Conservation (phyloP, 2,797 vertebrate genomes). For the Coregonus ussuriensis region DNA sequence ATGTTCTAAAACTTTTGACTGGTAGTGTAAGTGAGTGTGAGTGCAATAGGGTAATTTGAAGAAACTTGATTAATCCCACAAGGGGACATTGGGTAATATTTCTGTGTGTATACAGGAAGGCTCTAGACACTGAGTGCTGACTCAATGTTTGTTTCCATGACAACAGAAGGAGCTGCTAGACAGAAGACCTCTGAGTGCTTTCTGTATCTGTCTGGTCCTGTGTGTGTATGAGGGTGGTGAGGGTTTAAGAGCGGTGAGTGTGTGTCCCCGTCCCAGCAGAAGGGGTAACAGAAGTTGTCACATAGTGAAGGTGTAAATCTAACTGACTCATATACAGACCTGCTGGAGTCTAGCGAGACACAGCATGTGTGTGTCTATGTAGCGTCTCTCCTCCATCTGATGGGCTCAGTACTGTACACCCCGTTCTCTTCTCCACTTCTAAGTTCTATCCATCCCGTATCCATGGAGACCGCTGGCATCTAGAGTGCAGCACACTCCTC, state of each 20-base stretch:
- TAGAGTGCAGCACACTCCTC: constrained; percentile 48
- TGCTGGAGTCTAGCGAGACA: constrained; percentile 12
- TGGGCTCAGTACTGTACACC: constrained; percentile 54
- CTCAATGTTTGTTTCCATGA: constrained; percentile 67
- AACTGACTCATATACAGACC: no score
- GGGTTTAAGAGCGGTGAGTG: not conserved
- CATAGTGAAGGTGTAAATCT: constrained; percentile 2
- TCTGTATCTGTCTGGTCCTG: not conserved
- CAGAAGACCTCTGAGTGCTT: constrained; percentile 28
- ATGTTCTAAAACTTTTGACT: no score
- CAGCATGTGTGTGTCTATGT: constrained; percentile 6
- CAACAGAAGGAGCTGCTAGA: constrained; percentile 63
- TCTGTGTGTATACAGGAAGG: constrained; percentile 38
- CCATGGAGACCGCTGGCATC: constrained; percentile 69
- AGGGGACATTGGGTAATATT: not conserved
- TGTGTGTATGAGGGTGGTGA: not conserved
- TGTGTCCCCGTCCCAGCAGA: not conserved
- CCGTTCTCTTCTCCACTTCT: constrained; percentile 44
- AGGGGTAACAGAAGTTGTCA: not conserved
- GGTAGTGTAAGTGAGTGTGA: constrained; percentile 32
- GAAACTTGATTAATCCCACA: not conserved
- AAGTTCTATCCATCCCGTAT: constrained; percentile 61
- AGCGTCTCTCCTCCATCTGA: constrained; percentile 8
- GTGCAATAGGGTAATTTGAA: not conserved
- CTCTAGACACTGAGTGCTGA: constrained; percentile 51